These are phyloP conservation scores for Boulengeromyrus knoepffleri DNA, from an alignment of 2,113 vertebrate genomes.

Conservation along the genomic window DNA sequence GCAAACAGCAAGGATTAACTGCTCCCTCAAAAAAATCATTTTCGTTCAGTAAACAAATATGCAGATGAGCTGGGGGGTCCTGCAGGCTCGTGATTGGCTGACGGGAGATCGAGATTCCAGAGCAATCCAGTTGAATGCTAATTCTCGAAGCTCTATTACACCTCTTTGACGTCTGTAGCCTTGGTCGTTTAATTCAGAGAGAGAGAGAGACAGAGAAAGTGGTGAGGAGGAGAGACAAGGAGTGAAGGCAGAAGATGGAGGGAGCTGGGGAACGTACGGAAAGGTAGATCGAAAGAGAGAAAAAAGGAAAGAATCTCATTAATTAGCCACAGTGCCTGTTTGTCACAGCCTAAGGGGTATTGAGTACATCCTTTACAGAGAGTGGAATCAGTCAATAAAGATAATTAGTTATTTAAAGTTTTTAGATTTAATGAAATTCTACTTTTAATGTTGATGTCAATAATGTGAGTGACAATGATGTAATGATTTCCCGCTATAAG, in stretches of 20 bases:
- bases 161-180: background rate
- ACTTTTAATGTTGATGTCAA: conserved; percentile 15
- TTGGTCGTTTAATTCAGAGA: conserved; percentile 12
- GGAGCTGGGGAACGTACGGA: background rate
- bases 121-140: conserved; percentile 6
- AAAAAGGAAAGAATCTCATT: conserved; percentile 1
- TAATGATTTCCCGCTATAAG: background rate
- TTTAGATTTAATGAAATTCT: conserved; percentile 13
- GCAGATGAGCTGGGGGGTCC: background rate
- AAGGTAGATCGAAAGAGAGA: conserved; percentile 7
- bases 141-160: conserved; percentile 7
- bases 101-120: background rate
- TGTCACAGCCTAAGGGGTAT: conserved; percentile 4
- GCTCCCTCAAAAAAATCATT: background rate
- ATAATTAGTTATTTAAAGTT: conserved; percentile 19
- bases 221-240: background rate
- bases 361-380: conserved; percentile 9
- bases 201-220: background rate
- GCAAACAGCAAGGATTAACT: background rate
- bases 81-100: background rate
- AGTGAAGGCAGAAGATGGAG: background rate
- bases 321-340: background rate
- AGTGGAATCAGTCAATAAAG: conserved; percentile 14
- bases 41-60: background rate
- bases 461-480: background rate